Conservation (phyloP, 2,113 vertebrate genomes). For the Tympanuchus pallidicinctus region DNA sequence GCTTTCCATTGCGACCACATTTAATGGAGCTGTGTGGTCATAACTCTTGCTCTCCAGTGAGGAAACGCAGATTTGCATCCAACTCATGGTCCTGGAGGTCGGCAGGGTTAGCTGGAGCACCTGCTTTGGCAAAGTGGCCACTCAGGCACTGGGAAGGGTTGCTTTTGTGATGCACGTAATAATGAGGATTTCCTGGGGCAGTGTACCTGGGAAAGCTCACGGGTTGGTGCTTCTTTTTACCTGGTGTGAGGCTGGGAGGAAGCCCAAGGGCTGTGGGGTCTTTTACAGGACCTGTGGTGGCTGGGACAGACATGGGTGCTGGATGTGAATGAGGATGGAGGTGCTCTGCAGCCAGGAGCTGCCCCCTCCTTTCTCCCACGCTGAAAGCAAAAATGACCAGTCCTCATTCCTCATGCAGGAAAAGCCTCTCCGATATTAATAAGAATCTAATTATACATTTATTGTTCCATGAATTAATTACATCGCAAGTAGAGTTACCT, state of each 20-base stretch:
- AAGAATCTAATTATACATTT: constrained; percentile 78
- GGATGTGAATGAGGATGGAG: neutral
- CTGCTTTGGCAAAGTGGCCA: neutral
- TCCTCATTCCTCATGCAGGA: constrained; percentile 33
- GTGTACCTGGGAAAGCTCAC: neutral
- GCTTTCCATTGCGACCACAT: neutral
- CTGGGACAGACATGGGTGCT: neutral
- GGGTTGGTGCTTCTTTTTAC: neutral
- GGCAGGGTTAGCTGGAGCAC: neutral
- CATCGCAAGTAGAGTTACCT: constrained; percentile 72
- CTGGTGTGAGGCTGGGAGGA: fast-evolving
- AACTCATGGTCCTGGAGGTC: too few relatives aligned
- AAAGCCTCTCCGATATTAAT: constrained; percentile 75
- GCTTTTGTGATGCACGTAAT: neutral
- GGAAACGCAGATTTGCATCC: neutral
- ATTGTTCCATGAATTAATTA: constrained; percentile 81
- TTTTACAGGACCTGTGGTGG: neutral
- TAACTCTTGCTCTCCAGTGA: neutral
- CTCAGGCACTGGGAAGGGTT: neutral
- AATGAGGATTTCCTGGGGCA: neutral
- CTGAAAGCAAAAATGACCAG: neutral
- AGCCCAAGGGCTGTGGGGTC: neutral
- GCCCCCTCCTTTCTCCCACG: neutral
- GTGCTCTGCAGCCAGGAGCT: neutral
- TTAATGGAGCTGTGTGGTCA: neutral